Evolutionary conservation across 2,113 vertebrate species (phyloP), one percentile per base, ranked within the genome.

Genomic region (Piprites chloris): DNA sequence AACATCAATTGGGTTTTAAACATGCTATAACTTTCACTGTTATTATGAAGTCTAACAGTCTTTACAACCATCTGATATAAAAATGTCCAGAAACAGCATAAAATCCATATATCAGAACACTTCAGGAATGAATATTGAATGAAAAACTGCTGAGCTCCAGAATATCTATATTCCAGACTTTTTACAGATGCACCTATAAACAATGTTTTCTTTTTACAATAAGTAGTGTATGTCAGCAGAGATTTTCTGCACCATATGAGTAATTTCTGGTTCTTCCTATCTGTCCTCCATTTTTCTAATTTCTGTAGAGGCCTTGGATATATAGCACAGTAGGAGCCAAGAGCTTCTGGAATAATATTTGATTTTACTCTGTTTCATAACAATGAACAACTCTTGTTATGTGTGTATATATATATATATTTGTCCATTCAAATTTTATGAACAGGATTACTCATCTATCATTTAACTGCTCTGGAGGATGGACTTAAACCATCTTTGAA

Each of bases 21-120:
- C 56, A 56, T 91, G 75, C 91, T 85, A 3, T 96, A 85, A 84
- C 53, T 93, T 96, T 96, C 94, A 90, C 58, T 96, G 85, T 91
- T 96, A 88, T 71, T 97, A 95, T 96, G 90, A 94, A 95, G 55
- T 78, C 53, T 94, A 96, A 91, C 80, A 92, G 52, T 80, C 92
- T 96, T 96, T 97, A 96, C 90, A 95, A 80, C 91, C 28, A 62
- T 33, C 16, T 47, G 87, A 63, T 90, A 90, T 94, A 94, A 95
- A 96, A 96, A 81, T 77, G 67, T 56, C 49, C 20, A 71, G 80
- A 93, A 96, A 87, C 62, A 88, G 77, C 56, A 84, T 92, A 85
- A 81, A 93, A 95, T 89, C 27, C 49, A 85, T 94, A 89, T 61
- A 92, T 96, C 93, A 96, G 49, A 88, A 91, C 47, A 71, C 44